Percentiles rank a stretch among this genome's conserved stretches.
Conservation (phyloP, 2,888 invertebrate species). For the Apamea crenata region DNA sequence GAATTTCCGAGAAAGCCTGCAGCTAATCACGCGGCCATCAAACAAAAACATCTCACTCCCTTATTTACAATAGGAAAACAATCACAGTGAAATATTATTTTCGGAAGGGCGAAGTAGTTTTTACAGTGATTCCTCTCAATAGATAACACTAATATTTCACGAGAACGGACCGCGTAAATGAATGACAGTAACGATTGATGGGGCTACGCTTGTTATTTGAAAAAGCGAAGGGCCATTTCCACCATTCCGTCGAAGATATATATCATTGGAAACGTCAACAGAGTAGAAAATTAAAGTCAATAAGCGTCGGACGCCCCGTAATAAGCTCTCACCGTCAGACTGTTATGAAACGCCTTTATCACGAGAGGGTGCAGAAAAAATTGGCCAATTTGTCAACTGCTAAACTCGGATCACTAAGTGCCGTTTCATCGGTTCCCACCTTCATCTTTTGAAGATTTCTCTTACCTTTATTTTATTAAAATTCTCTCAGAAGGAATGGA, state of each 20-base stretch:
- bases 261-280: conserved; percentile 89
- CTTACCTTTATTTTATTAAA: conserved; percentile 76
- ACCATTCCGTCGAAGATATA: conserved; percentile 84
- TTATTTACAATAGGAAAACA: conserved; percentile 89
- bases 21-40: conserved; percentile 79
- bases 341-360: conserved; percentile 84
- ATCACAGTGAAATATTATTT: conserved; percentile 87
- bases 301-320: conserved; percentile 81
- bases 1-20: conserved; percentile 68
- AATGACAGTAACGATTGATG: conserved; percentile 88
- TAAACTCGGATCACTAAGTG: conserved; percentile 81
- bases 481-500: conserved; percentile 60
- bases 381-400: conserved; percentile 87
- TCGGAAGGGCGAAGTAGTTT: conserved; percentile 83
- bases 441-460: conserved; percentile 74
- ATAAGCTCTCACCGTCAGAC: conserved; percentile 80
- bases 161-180: conserved; percentile 85
- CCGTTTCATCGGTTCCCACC: conserved; percentile 83
- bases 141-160: conserved; percentile 88
- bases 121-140: conserved; percentile 85
- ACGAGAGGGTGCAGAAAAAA: conserved; percentile 79
- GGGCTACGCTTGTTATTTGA: conserved; percentile 88
- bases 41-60: conserved; percentile 80
- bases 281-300: conserved; percentile 90
- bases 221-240: conserved; percentile 88